Conservation (phyloP, 1,140 invertebrate species). For the Matsumurasca onukii region DNA sequence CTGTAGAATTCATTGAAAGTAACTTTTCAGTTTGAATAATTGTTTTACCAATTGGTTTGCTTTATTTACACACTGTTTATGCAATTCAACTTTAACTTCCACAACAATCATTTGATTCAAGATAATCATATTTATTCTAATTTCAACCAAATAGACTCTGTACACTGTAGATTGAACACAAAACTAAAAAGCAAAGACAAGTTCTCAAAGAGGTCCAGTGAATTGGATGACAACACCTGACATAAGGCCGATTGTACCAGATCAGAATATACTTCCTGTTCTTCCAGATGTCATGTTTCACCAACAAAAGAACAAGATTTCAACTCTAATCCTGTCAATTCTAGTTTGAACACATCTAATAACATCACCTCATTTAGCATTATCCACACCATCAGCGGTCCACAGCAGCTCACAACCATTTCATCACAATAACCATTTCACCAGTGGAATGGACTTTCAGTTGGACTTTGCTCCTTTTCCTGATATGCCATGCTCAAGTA, state of each 20-base stretch:
- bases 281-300: slow-evolving; percentile 43
- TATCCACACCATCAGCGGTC: neutral
- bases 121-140: neutral
- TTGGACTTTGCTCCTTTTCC: slow-evolving; percentile 23
- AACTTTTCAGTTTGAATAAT: neutral
- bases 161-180: neutral
- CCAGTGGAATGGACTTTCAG: slow-evolving; percentile 31
- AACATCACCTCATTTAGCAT: slow-evolving; percentile 22
- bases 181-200: slow-evolving; percentile 19
- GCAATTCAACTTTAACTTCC: slow-evolving; percentile 20
- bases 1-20: neutral
- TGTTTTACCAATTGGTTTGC: neutral
- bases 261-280: slow-evolving; percentile 36
- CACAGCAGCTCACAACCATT: slow-evolving; percentile 28
- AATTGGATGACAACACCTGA: slow-evolving; percentile 66
- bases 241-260: slow-evolving; percentile 46
- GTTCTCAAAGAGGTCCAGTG: slow-evolving; percentile 47
- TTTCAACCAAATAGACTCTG: neutral
- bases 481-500: neutral
- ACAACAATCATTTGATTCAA: slow-evolving; percentile 4
- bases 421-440: slow-evolving; percentile 22
- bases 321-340: neutral
- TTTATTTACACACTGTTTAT: neutral
- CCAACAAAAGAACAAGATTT: slow-evolving; percentile 36
- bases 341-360: slow-evolving; percentile 17